Evolutionary conservation across 2,113 vertebrate genomes (phyloP).

Genomic region (Indicator maculatus): DNA sequence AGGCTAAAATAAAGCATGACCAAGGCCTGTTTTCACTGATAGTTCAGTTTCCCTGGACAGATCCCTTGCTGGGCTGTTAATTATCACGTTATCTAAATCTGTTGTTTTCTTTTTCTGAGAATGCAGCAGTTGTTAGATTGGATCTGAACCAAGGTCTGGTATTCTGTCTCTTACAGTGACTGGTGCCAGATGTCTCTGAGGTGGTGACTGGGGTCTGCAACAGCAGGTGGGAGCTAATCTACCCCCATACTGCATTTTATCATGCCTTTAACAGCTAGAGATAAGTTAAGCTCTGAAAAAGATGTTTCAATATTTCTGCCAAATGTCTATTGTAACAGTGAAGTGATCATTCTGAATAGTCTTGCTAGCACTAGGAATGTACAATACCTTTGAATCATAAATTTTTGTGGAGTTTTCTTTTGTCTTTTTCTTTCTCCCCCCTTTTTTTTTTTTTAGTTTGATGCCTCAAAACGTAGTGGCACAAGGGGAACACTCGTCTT

Average conservation of each 20-base stretch:
- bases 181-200: conserved; percentile 9
- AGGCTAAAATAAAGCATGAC: neutral
- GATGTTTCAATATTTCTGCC: neutral
- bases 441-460: neutral
- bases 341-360: neutral
- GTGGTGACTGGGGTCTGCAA: neutral
- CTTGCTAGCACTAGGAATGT: neutral
- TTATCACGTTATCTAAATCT: neutral
- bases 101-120: conserved; percentile 7
- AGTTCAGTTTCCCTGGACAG: neutral
- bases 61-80: neutral
- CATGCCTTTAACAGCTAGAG: neutral
- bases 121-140: neutral
- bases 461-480: neutral
- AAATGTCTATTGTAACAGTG: neutral
- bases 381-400: neutral
- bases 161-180: neutral
- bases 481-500: neutral
- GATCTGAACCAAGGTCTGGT: neutral
- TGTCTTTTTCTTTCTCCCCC: fast-evolving
- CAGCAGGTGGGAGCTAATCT: conserved; percentile 2
- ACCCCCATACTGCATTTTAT: neutral
- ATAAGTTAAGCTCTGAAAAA: neutral
- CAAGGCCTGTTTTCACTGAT: neutral
- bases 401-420: neutral